Base-by-base conservation (phyloP, 2,797 vertebrate species). In the Lithobates sylvaticus region DNA sequence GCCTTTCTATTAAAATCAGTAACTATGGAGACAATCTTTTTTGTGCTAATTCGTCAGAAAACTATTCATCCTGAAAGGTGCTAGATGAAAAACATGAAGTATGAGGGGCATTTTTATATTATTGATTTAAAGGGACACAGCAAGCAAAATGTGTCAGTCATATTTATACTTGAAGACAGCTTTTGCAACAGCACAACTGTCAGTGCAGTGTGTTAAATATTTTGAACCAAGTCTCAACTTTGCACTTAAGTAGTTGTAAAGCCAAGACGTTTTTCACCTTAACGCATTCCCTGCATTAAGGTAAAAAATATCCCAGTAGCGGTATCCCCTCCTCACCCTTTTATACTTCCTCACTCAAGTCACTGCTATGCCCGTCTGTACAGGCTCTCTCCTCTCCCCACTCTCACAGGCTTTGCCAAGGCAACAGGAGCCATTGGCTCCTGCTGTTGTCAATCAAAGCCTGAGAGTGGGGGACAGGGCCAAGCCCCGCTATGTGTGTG, bases 1-100 rank as follows among this genome's bases (percentile, higher is more conserved):
- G 81, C 64, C 81, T 87, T 84, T 87, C 86, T 87, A 84, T 87
- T 87, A 84, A 87, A 84, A 84, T 84, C 78, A 83, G 86, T 87
- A 87, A 87, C 86, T 84, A 87, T 87, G 86, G 86, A 84, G 86
- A 87, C 86, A 87, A 87, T 87, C 86, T 87, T 87, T 87, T 87
- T 87, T 87, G 86, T 87, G 86, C 86, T 87, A 87, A 87, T 87
- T 87, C 76, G 81, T 87, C 86, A 87, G 86, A 87, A 87, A 80
- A 84, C 86, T 84, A 87, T 83, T 87, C 86, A 87, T 87, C 86
- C 86, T 87, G 86, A 87, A 87, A 84, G 86, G 86, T 84, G 81
- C 86, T 61, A 87, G 86, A 87, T 87, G 86, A 87, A 76, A 83
- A 87, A 87, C 85, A 84, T 78, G 61, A 84, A 80, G 83, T 74